Percentiles rank a stretch among this genome's conserved stretches.
Evolutionary conservation across 2,888 invertebrate species (phyloP).

Genomic region (Temnothorax rugatulus): DNA sequence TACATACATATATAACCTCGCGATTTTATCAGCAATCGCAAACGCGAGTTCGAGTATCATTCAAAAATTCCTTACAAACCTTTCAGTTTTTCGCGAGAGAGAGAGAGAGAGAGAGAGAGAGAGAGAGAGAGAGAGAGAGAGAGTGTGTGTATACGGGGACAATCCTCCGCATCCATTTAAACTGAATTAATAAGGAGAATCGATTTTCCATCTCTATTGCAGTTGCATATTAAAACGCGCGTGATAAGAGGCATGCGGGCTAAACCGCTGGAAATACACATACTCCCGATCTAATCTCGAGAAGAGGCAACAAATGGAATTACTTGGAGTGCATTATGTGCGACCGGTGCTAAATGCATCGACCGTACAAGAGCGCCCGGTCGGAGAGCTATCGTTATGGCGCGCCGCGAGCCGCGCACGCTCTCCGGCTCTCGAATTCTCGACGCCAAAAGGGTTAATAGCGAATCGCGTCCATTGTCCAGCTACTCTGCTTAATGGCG

Average conservation of each 20-base stretch:
- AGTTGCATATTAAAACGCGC: not conserved
- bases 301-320: slow-evolving; percentile 29
- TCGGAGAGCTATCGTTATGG: slow-evolving; percentile 21
- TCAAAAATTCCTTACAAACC: not conserved
- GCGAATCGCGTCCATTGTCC: slow-evolving; percentile 51
- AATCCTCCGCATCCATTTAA: not conserved
- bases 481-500: slow-evolving; percentile 51
- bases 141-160: not conserved
- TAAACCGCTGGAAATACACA: slow-evolving; percentile 2
- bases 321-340: slow-evolving; percentile 42
- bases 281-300: slow-evolving; percentile 6
- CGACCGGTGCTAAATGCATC: slow-evolving; percentile 44
- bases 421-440: slow-evolving; percentile 3
- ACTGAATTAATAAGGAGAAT: not conserved
- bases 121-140: too few species aligned
- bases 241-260: not conserved
- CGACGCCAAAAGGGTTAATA: slow-evolving; percentile 50
- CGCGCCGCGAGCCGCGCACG: slow-evolving; percentile 12
- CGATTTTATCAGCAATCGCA: not conserved
- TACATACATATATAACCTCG: too few species aligned
- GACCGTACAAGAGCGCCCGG: slow-evolving; percentile 29
- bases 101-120: not conserved
- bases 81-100: not conserved
- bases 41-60: not conserved
- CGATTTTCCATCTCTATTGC: not conserved